phyloP scores from a whole-genome alignment of 2,113 vertebrate genomes.

The Psittacula cyanocephala region DNA sequence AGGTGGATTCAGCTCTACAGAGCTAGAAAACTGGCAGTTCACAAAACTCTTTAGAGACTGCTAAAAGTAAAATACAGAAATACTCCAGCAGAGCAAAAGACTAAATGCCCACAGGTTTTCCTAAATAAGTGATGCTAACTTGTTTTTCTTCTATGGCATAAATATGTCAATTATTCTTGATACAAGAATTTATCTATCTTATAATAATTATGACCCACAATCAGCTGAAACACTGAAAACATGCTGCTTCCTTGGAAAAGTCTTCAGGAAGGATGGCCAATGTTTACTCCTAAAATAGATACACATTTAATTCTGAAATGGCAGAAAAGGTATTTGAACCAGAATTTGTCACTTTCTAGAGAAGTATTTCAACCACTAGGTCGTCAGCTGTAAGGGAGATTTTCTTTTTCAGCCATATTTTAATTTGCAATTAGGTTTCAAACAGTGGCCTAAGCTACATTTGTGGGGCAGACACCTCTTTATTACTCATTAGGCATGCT shows the following conservation, averaged over 20 bases:
- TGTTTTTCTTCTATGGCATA: neutral
- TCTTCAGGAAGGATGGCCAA: neutral
- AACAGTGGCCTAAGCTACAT: neutral
- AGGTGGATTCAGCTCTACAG: neutral
- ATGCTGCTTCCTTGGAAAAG: neutral
- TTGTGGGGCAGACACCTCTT: neutral
- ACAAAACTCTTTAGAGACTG: neutral
- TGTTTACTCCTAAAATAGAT: neutral
- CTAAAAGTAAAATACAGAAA: neutral
- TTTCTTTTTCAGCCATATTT: neutral
- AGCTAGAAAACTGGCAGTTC: neutral
- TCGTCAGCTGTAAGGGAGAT: neutral
- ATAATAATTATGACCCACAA: neutral
- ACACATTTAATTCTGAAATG: neutral
- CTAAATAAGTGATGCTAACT: neutral
- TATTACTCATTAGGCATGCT: neutral
- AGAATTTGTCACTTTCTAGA: neutral
- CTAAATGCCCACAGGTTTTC: neutral
- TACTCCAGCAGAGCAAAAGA: neutral
- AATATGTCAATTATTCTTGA: neutral
- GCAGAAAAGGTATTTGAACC: neutral
- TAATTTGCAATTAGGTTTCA: neutral
- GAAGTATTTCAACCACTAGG: neutral
- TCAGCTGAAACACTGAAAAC: neutral
- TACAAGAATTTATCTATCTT: neutral